Evolutionary conservation across 2,113 vertebrate species (phyloP), one percentile per base, ranked within the genome.

Genomic region (Trematomus loennbergii): DNA sequence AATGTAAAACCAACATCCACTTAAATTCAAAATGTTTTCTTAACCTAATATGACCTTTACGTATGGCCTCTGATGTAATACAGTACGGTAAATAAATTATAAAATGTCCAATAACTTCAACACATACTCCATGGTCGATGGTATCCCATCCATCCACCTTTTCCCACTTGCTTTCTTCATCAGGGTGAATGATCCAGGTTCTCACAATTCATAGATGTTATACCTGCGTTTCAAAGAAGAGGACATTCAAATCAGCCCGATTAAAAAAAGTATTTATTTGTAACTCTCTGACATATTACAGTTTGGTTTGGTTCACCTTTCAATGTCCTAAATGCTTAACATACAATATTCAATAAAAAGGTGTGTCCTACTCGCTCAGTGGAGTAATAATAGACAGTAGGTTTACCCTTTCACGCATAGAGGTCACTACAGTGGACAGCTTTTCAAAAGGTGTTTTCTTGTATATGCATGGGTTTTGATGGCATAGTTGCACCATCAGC

Each of bases 261-360:
- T 40, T 49, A 25, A 20, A 43, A 43, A 76, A 46, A 53, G 13
- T 8, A 33, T 33, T 50, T 33, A 11, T 4, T 48, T 15, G 0
- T 48, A 11, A 48, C 10, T 46, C 10, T 43, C 12, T 22, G 12
- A 45, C 20, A 20, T 22, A 15, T 12, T 17, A 25, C 5, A 17
- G 8, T 22, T 70, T 25, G 36, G 5, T 70, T 55, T 70, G 54
- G 20, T 8, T 69, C 5, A 22, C 15, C 20, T 73, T 62, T 73
- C 48, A 65, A 16, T 49, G 10, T 16, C 46, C 3, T 0, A 54
- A 15, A 25, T 16, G 13, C n/a, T 55, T 9, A 29, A 59, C 17
- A 15, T 9, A 46, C 46, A 70, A 25, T 55, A 36, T 36, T 36
- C 36, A 36, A 36, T 36, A 36, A 36, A 36, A 36, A 36, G 36